These are phyloP conservation scores for Cerastis rubricosa DNA, from an alignment of 2,888 invertebrate species.

Conservation along the genomic window DNA sequence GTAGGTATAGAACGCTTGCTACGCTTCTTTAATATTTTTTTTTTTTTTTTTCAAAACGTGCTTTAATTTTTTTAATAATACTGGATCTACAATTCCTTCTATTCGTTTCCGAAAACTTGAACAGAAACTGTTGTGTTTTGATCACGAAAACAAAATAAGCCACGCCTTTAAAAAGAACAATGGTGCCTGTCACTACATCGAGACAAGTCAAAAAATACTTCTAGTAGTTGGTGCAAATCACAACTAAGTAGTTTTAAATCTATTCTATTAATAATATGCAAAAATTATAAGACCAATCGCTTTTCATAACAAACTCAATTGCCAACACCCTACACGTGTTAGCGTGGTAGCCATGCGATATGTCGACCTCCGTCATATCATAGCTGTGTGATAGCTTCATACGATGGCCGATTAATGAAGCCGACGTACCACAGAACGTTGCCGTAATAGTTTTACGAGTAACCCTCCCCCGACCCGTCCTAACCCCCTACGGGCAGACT, in stretches of 20 bases:
- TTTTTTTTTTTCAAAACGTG: neutral
- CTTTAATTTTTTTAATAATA: neutral
- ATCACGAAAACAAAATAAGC: neutral
- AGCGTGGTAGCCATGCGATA: slow-evolving; percentile 70
- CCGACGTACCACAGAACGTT: slow-evolving; percentile 85
- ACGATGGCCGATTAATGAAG: slow-evolving; percentile 90
- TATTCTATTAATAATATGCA: neutral
- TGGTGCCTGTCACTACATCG: neutral
- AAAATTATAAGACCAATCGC: slow-evolving; percentile 29
- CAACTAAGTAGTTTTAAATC: slow-evolving; percentile 1
- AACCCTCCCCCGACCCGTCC: slow-evolving; percentile 71
- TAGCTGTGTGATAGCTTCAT: slow-evolving; percentile 87
- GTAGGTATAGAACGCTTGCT: neutral
- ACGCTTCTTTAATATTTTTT: neutral
- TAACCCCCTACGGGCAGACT: slow-evolving; percentile 77
- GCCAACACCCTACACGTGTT: slow-evolving; percentile 62
- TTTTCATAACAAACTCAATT: slow-evolving; percentile 57
- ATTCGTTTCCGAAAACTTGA: neutral
- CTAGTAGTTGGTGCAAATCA: neutral
- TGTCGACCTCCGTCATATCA: slow-evolving; percentile 84
- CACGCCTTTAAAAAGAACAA: neutral
- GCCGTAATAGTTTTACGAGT: slow-evolving; percentile 90
- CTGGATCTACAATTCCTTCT: no score
- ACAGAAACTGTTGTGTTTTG: neutral
- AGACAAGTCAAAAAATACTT: no score